Evolutionary conservation across 2,113 vertebrate species (phyloP), one percentile per base, ranked within the genome.

Genomic region (Rhodinocichla rosea): DNA sequence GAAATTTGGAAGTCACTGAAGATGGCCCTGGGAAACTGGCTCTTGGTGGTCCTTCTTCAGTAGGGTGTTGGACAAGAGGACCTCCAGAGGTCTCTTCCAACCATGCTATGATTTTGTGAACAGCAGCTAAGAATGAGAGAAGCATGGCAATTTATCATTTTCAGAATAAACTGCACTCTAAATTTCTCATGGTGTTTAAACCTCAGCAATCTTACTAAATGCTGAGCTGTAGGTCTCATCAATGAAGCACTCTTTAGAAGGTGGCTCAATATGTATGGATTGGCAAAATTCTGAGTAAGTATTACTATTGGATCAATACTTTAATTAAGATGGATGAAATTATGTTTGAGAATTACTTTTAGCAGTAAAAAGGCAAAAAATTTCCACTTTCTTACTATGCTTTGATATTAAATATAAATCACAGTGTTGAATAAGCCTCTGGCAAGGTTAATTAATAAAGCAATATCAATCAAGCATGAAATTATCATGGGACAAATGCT

Each of bases 381-480:
- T 9, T 27, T 80, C 77, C 28, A 68, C 47, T 83, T 94, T 64
- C 62, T 59, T 45, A 80, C 33, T 56, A 13, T 49, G 76, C 55
- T 91, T 95, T 78, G 67, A 87, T 76, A 94, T 94, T 81, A 92
- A 95, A 90, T 57, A 92, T 67, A 87, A 74, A 78, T 95, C 94
- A 80, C 26, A 81, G 49, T 35, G n/a, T 89, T 86, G 90, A 95
- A 82, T 69, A 94, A 96, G 69, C 35, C 59, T 39, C 59, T 62
- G 35, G 73, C 71, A 97, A 90, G 79, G 64, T 86, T 97, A 95
- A 96, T 95, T 92, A 96, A 84, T 65, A 93, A 87, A 62, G 37
- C 53, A 87, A 28, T 94, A 91, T 79, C 68, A 96, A 74, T 73
- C 62, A 89, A 89, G 75, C 35, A 57, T 19, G 13, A 79, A 40